Evolutionary conservation across 2,888 invertebrate genomes (phyloP), one percentile per base, ranked within the genome.

Genomic region (Oxytorus armatus): DNA sequence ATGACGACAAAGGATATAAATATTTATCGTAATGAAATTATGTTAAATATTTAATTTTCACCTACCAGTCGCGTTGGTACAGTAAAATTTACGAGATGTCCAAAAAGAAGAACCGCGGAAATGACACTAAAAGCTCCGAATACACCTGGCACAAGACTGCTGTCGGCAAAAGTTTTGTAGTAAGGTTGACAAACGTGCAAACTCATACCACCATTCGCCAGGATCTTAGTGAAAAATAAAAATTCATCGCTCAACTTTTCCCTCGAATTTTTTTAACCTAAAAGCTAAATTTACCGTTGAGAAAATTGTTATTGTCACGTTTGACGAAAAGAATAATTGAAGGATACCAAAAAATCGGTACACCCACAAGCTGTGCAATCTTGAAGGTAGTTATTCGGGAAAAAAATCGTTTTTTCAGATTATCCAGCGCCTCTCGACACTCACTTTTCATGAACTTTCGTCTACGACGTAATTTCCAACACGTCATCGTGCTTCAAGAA

Each of bases 121-220:
- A 83, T 70, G 53, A 84, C 68, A 63, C 61, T 76, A 55, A 82
- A 84, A 53, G 77, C 79, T 65, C 82, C 82, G n/a, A 84, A 73
- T 42, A 84, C 68, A 5, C 81, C 83, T 16, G 84, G 83, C 77
- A 84, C 69, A 77, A 83, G 73, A 63, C 53, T 82, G 39, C 82
- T 82, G 21, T 82, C 82, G 8, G 70, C 57, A n/a, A 63, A 57
- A 69, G 78, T 82, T 57, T 55, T 76, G 23, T 78, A 61, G 14
- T 65, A 42, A 0, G 82, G 81, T 25, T 83, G 61, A 36, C 76
- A 74, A 42, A 77, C 72, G 75, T 84, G 85, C 59, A 85, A 44
- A 36, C 74, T 23, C 76, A 84, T 82, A 51, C 80, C 84, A 77
- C 76, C 75, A 70, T 69, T 66, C n/a, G 84, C 47, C 77, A 82